Conservation (phyloP, 1,140 invertebrate species). For the Bombus confusus region DNA sequence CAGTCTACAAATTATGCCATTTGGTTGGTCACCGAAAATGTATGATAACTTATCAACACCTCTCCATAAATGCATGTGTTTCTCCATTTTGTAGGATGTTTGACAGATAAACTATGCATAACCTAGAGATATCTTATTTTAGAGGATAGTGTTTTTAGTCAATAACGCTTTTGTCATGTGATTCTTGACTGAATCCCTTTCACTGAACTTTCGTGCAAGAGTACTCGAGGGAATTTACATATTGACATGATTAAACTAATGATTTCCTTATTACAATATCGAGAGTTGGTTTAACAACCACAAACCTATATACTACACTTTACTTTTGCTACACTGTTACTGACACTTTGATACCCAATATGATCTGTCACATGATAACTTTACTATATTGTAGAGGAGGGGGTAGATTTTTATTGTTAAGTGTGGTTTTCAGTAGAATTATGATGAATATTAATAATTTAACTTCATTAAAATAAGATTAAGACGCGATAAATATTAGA, state of each 20-base stretch:
- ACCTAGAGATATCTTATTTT: slow-evolving; percentile 49
- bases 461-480: not conserved
- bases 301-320: not conserved
- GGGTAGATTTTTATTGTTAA: not conserved
- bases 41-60: slow-evolving; percentile 73
- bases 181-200: slow-evolving; percentile 61
- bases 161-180: slow-evolving; percentile 69
- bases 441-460: not conserved
- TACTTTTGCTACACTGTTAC: not conserved
- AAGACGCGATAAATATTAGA: not conserved
- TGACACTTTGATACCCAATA: slow-evolving; percentile 20
- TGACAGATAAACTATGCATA: slow-evolving; percentile 69
- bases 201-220: slow-evolving; percentile 29
- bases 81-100: slow-evolving; percentile 71
- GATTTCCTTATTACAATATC: slow-evolving; percentile 24
- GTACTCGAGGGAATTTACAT: slow-evolving; percentile 34
- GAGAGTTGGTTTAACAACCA: not conserved
- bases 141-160: slow-evolving; percentile 25
- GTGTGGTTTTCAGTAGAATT: not conserved
- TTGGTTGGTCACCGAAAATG: slow-evolving; percentile 71
- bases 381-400: not conserved
- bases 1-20: slow-evolving; percentile 74
- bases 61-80: slow-evolving; percentile 77
- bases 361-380: slow-evolving; percentile 22
- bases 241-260: slow-evolving; percentile 56